Evolutionary conservation across 2,888 invertebrate species (phyloP).

Genomic region (Pyrgus malvae): DNA sequence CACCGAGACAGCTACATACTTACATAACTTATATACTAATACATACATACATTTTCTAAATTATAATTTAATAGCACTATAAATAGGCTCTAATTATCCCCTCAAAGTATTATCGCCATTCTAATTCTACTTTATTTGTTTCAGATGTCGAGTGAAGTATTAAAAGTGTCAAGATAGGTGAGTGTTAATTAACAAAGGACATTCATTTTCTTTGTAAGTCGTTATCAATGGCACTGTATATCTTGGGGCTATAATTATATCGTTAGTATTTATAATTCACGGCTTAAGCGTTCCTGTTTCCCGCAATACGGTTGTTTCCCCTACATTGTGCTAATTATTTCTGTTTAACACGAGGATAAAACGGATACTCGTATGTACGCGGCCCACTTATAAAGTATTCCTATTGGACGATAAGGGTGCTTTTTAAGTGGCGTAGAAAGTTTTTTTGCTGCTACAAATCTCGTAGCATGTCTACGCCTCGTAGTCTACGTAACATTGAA

Average conservation of each 20-base stretch:
- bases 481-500: neutral
- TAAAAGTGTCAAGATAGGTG: slow-evolving; percentile 46
- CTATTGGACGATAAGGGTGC: neutral
- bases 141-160: slow-evolving; percentile 53
- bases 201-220: slow-evolving; percentile 23
- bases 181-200: slow-evolving; percentile 32
- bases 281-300: slow-evolving; percentile 32
- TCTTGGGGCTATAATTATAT: slow-evolving; percentile 37
- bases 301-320: slow-evolving; percentile 22
- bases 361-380: slow-evolving; percentile 9
- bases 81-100: too few relatives aligned
- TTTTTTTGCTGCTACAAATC: neutral
- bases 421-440: neutral
- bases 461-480: neutral
- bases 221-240: slow-evolving; percentile 24
- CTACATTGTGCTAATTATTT: slow-evolving; percentile 26
- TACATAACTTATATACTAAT: too few relatives aligned
- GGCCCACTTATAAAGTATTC: slow-evolving; percentile 8
- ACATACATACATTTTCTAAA: too few relatives aligned
- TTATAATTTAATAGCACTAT: too few relatives aligned
- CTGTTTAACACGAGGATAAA: slow-evolving; percentile 25
- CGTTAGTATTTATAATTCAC: slow-evolving; percentile 38
- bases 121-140: slow-evolving; percentile 44
- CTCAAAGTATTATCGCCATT: too few relatives aligned
- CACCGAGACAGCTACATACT: too few relatives aligned